Evolutionary conservation across 1,140 invertebrate genomes (phyloP).

Genomic region (Zaprionus davidi): DNA sequence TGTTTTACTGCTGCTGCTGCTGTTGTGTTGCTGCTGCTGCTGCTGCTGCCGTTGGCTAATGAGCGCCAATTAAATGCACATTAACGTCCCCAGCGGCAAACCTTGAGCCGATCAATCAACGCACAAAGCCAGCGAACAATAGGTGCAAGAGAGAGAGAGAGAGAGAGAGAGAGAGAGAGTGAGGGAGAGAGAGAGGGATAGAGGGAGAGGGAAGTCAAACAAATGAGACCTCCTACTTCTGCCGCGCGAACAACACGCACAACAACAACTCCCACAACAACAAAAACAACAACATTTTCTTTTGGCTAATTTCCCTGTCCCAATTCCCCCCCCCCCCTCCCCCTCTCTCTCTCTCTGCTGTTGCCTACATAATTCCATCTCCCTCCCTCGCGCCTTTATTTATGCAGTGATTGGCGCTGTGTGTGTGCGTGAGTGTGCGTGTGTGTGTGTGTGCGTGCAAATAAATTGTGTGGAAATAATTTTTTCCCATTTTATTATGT

Average conservation of each 20-base stretch:
- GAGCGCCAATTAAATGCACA: conserved; percentile 71
- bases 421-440: conserved; percentile 18
- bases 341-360: neutral
- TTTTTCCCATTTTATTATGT: conserved; percentile 54
- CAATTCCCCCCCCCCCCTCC: neutral
- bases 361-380: neutral
- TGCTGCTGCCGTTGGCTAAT: conserved; percentile 49
- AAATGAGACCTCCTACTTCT: conserved; percentile 3
- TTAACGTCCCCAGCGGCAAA: conserved; percentile 53
- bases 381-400: conserved; percentile 1
- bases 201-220: conserved; percentile 8
- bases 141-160: neutral
- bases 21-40: neutral
- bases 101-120: conserved; percentile 65
- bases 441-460: conserved; percentile 49
- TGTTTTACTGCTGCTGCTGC: conserved; percentile 2
- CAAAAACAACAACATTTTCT: neutral
- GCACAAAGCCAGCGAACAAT: conserved; percentile 34
- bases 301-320: conserved; percentile 5
- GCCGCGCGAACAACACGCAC: neutral
- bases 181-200: neutral
- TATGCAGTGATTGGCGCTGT: conserved; percentile 38
- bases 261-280: neutral
- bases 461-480: conserved; percentile 77
- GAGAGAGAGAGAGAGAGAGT: neutral